Evolutionary conservation across 2,797 vertebrate genomes (phyloP), one percentile per base, ranked within the genome.

Genomic region (Toxotes lorentzi): DNA sequence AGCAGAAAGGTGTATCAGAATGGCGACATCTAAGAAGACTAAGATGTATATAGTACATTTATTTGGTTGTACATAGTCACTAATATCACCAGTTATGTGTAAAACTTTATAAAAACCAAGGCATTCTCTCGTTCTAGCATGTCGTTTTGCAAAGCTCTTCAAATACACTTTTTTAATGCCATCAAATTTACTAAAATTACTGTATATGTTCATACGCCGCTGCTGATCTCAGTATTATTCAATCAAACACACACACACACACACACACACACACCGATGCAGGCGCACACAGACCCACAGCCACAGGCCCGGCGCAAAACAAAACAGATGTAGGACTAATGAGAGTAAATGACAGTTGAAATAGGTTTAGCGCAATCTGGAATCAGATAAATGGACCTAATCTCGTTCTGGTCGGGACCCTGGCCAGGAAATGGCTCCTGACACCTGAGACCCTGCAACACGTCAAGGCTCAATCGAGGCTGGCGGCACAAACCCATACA

Each of bases 371-470:
- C 75, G 84, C 93, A 93, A 93, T 94, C 90, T 91, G 90, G 91
- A 93, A 94, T 90, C 93, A 94, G 94, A 95, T 95, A 94, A 95
- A 95, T 94, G 93, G 91, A 90, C 91, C 94, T 95, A 95, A 95
- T 95, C 94, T 95, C 34, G 86, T 94, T 93, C 90, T 87, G 89
- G 84, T 87, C 24, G 69, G 91, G 93, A 91, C 91, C 91, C 94
- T 92, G 91, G 84, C 90, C 60, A 77, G 92, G 92, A 95, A 94
- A 95, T 90, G 92, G 90, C 87, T 87, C 70, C 91, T 91, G 92
- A 95, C 95, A 95, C 95, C 95, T 95, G 95, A 94, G 95, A 95
- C 92, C 92, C 91, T 89, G 90, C 86, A 62, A 76, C 91, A 91
- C 83, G 92, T 93, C 91, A 91, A 88, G 86, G 90, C 90, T 93